Base-by-base conservation (phyloP, 1,140 invertebrate genomes). In the Drosophila rufa region DNA sequence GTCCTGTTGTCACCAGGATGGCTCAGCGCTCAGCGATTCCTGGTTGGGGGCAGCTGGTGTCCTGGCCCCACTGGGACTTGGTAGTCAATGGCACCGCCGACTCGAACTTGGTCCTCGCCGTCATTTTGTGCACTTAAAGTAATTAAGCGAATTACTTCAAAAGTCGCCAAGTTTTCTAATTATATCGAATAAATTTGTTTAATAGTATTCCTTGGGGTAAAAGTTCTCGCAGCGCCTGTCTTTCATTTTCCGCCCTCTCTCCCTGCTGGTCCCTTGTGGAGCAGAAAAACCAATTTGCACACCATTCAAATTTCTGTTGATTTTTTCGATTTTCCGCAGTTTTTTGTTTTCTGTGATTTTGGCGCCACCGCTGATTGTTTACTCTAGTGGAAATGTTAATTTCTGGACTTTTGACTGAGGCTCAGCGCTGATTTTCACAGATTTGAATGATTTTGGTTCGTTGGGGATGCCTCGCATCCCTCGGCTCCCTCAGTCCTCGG, bases 91-190 rank as follows among this genome's bases (percentile, higher is more conserved):
- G 55, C 66, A 74, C 36, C 68, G 66, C 50, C 74, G 71, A 46
- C 67, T 62, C 80, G 12, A 73, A 68, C 51, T 81, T 76, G 79
- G 60, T 70, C 65, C 74, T 60, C 61, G 48, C 42, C 73, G 45
- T 65, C 69, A 60, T 65, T 82, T 82, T 79, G 70, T 68, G 87
- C 82, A 91, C 83, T 91, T 87, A 62, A 84, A 91, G 87, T 91
- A 91, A 91, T 91, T 91, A 91, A 84, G 83, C 77, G 83, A 81
- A 87, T 91, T 87, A 91, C 80, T 91, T 91, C 78, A 91, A 80
- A 91, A 91, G 87, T 91, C 87, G 83, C 87, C 87, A 91, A 91
- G 87, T 91, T 91, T 89, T 83, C 87, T 91, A 87, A 91, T 91
- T 91, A 91, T 91, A 91, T 91, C 80, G 82, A 91, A 91, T 87